Conservation (phyloP, 2,113 vertebrate species). For the Elaphurus davidianus region DNA sequence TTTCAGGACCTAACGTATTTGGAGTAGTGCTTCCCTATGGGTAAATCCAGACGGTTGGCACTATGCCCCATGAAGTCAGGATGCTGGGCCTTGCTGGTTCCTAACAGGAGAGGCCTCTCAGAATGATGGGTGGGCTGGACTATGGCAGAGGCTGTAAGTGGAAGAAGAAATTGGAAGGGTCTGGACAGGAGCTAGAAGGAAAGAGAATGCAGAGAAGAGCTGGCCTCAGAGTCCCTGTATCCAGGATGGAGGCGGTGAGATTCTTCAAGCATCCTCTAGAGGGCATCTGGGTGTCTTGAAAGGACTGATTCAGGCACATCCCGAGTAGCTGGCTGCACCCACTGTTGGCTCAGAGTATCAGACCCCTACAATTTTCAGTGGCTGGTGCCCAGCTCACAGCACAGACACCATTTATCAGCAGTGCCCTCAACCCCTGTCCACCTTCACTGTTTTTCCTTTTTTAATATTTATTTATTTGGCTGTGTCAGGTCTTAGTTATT, state of each 20-base stretch:
- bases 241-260: neutral
- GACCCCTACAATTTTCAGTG: neutral
- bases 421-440: neutral
- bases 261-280: constrained; percentile 18
- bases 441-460: neutral
- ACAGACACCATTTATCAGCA: neutral
- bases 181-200: neutral
- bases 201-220: neutral
- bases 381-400: neutral
- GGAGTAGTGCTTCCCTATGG: neutral
- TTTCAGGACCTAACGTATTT: neutral
- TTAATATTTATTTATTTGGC: neutral
- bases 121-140: neutral
- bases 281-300: constrained; percentile 10
- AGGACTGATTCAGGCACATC: neutral
- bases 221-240: rapidly evolving
- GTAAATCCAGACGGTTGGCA: neutral
- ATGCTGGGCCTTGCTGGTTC: neutral
- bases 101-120: neutral
- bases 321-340: neutral
- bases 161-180: neutral
- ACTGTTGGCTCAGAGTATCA: neutral
- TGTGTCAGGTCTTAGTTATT: neutral
- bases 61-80: neutral
- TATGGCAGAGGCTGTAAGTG: neutral